phyloP scores from a whole-genome alignment of 1,140 invertebrate species.

The Ladona fulva region DNA sequence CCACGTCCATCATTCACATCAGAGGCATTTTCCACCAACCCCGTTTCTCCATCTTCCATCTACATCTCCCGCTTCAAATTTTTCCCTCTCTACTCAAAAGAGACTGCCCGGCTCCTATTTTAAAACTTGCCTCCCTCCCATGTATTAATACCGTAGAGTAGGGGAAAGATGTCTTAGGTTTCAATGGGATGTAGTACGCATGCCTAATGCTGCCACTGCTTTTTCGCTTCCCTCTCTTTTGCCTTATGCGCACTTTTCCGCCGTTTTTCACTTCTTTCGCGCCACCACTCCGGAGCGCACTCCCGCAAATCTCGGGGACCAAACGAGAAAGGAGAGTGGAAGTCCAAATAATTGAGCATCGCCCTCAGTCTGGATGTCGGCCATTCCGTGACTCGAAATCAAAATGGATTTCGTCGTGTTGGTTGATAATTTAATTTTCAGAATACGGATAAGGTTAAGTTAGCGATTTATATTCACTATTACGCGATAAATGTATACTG shows the following conservation, averaged over 20 bases:
- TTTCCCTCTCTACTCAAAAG: neutral
- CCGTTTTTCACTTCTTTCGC: neutral
- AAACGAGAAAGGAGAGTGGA: too few relatives aligned
- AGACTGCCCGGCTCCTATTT: constrained; percentile 7
- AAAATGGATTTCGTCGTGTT: too few relatives aligned
- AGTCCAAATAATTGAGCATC: too few relatives aligned
- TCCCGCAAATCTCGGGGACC: too few relatives aligned
- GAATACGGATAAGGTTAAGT: too few relatives aligned
- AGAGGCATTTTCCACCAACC: neutral
- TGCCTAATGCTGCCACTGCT: neutral
- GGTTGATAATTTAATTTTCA: too few relatives aligned
- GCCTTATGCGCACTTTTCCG: neutral
- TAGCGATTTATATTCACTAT: too few relatives aligned
- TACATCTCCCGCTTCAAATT: neutral
- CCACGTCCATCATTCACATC: neutral
- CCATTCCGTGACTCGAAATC: too few relatives aligned
- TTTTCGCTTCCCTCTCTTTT: neutral
- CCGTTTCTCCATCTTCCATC: neutral
- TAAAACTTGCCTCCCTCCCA: neutral
- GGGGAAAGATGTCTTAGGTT: neutral
- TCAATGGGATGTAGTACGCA: neutral
- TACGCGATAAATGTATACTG: too few relatives aligned
- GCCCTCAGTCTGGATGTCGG: too few relatives aligned
- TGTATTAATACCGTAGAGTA: neutral
- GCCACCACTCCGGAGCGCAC: too few relatives aligned